Percentiles rank a stretch among this genome's conserved stretches.
These are phyloP conservation scores for Apamea sordens DNA, from an alignment of 2,888 invertebrate genomes.

Conservation along the genomic window DNA sequence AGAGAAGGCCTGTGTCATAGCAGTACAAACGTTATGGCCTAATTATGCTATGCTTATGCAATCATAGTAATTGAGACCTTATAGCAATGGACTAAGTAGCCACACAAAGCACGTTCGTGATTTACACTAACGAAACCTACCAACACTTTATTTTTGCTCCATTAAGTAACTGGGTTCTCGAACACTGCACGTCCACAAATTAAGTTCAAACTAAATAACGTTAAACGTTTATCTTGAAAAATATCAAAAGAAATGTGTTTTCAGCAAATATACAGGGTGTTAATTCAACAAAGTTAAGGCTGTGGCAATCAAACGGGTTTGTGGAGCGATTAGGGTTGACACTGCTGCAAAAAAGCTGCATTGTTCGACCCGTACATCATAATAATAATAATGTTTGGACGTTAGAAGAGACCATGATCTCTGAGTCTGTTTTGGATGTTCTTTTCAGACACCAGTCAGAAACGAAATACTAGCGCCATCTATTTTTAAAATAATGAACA, in stretches of 20 bases:
- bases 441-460: neutral
- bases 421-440: neutral
- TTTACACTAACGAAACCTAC: too few relatives aligned
- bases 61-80: neutral
- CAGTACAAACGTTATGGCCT: neutral
- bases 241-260: conserved; percentile 34
- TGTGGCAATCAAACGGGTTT: conserved; percentile 41
- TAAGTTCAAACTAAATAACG: conserved; percentile 20
- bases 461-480: neutral
- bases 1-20: neutral
- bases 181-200: neutral
- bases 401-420: neutral
- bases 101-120: too few relatives aligned
- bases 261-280: conserved; percentile 51
- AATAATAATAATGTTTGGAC: neutral
- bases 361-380: neutral
- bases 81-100: too few relatives aligned
- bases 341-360: neutral
- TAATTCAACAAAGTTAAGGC: conserved; percentile 56
- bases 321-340: conserved; percentile 52
- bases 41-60: neutral
- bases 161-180: neutral
- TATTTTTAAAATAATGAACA: neutral
- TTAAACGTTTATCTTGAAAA: conserved; percentile 8
- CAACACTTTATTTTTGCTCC: neutral